Evolutionary conservation across 2,888 invertebrate genomes (phyloP).

Genomic region (Idaea dimidiata): DNA sequence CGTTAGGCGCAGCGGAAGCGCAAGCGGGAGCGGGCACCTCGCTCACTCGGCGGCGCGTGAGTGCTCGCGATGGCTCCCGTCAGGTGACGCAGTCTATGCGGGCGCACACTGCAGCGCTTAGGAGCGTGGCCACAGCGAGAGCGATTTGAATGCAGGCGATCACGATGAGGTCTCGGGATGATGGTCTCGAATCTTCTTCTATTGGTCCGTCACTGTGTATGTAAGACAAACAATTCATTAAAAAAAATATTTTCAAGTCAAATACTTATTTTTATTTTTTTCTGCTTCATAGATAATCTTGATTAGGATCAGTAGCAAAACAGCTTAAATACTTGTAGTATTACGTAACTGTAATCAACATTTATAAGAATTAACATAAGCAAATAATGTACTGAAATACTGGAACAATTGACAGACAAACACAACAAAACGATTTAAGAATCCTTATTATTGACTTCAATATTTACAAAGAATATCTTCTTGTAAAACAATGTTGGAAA

Average conservation of each 20-base stretch:
- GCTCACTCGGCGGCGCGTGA: conserved; percentile 61
- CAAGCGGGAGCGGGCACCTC: conserved; percentile 54
- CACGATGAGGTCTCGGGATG: conserved; percentile 67
- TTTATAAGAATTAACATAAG: too few species aligned
- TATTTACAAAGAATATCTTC: not conserved
- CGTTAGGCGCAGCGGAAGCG: conserved; percentile 46
- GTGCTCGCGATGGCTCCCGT: conserved; percentile 68
- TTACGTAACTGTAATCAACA: too few species aligned
- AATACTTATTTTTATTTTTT: too few species aligned
- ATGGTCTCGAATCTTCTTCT: conserved; percentile 64
- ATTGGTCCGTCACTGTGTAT: conserved; percentile 57
- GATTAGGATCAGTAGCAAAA: too few species aligned
- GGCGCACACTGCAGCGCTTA: conserved; percentile 76
- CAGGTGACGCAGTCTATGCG: conserved; percentile 77
- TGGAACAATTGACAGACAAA: too few species aligned
- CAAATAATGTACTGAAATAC: too few species aligned
- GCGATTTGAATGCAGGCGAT: conserved; percentile 76
- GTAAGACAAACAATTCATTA: not conserved
- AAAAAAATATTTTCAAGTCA: not conserved
- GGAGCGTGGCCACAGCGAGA: conserved; percentile 71
- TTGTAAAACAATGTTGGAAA: not conserved
- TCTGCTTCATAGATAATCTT: too few species aligned
- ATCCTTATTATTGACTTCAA: too few species aligned
- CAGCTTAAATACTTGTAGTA: too few species aligned
- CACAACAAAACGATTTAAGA: too few species aligned